Evolutionary conservation across 35 echinoderm and acorn worm species (phyloP).

Genomic region (Heliocidaris tuberculata): DNA sequence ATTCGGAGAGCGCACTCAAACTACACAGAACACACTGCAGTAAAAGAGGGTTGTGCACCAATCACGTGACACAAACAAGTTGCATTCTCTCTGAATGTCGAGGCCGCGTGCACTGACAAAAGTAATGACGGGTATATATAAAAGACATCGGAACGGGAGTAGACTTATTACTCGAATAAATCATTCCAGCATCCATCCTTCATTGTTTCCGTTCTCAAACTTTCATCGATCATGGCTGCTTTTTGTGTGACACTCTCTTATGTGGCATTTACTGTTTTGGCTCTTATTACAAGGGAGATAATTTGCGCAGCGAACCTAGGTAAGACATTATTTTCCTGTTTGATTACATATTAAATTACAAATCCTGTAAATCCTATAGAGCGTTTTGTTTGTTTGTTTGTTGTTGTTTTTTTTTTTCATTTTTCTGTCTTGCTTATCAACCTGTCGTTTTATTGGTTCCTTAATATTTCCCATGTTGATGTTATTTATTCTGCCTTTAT

Average conservation of each 20-base stretch:
- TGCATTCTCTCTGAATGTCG: background rate
- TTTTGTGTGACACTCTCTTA: background rate
- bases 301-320: background rate
- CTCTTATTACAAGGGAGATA: background rate
- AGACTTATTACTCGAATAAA: background rate
- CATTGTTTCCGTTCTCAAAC: background rate
- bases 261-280: background rate
- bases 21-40: background rate
- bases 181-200: background rate
- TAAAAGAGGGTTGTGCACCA: background rate
- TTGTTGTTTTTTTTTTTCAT: no score
- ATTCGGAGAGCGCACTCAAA: background rate
- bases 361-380: background rate
- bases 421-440: no score
- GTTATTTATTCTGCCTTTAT: no score
- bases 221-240: background rate
- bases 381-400: no score
- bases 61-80: background rate
- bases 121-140: background rate
- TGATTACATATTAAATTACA: background rate
- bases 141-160: background rate
- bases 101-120: background rate
- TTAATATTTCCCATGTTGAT: no score
- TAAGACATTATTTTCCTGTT: background rate
- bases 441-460: no score